Conservation (phyloP, 2,797 vertebrate genomes). For the Pachyuromys duprasi region DNA sequence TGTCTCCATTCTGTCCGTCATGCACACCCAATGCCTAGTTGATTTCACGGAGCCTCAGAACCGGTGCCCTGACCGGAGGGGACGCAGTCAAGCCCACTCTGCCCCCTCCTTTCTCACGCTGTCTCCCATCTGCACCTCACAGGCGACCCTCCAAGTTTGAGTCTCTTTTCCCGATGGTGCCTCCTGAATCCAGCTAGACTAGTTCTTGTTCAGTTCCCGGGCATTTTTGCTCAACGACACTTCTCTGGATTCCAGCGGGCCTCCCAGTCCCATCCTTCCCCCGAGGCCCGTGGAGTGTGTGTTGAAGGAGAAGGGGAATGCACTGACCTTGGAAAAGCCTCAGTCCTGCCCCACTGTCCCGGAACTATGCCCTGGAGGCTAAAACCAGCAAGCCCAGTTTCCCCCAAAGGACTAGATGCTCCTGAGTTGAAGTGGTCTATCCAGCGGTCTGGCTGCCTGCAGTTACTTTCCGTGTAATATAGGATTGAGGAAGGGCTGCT, state of each 20-base stretch:
- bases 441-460: neutral
- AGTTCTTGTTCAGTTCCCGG: too few species aligned
- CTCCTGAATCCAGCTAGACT: neutral
- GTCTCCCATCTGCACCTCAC: neutral
- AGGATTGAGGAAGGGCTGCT: accelerated
- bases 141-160: accelerated
- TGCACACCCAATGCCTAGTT: neutral
- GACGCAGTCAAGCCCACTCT: neutral
- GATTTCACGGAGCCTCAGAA: neutral
- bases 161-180: neutral
- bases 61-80: neutral
- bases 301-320: neutral
- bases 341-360: neutral
- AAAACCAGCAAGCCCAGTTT: neutral
- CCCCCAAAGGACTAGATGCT: neutral
- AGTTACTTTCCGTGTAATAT: neutral
- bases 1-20: accelerated
- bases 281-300: accelerated
- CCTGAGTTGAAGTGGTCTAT: neutral
- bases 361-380: neutral
- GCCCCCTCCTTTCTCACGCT: too few species aligned
- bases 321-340: neutral
- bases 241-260: neutral
- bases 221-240: neutral
- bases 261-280: neutral